A percentile compares a stretch with the other conserved stretches of the same genome.
phyloP scores from a whole-genome alignment of 1,140 invertebrate species.

The Pentalonia nigronervosa region DNA sequence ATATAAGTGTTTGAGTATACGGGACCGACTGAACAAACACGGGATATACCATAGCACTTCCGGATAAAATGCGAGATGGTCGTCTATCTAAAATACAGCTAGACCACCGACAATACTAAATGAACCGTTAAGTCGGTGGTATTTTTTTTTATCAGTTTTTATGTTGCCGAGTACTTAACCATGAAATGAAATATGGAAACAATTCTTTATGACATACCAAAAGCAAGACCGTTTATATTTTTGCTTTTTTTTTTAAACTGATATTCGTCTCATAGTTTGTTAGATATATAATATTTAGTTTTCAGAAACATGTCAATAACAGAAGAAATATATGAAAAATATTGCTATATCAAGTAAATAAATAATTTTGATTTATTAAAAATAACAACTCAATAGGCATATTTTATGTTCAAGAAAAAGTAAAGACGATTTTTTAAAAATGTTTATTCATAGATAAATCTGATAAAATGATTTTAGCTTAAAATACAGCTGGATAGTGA shows the following conservation, averaged over 20 bases:
- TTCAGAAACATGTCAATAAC: not conserved
- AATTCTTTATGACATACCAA: not conserved
- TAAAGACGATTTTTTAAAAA: no score
- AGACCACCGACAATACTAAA: not conserved
- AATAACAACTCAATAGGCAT: no score
- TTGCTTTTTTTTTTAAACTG: not conserved
- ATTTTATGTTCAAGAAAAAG: no score
- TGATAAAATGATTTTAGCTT: no score
- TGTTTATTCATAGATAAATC: no score
- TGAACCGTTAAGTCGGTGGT: no score
- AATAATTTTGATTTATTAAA: no score
- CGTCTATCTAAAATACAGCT: not conserved
- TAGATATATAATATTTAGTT: not conserved
- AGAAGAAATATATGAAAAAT: not conserved
- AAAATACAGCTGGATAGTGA: no score
- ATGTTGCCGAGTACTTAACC: not conserved
- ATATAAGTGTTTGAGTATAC: not conserved
- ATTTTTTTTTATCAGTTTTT: constrained; percentile 8
- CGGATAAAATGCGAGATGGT: not conserved
- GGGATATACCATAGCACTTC: not conserved
- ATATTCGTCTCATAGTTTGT: not conserved
- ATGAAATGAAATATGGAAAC: not conserved
- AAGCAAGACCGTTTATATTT: not conserved
- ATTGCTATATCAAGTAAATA: no score
- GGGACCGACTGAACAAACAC: not conserved